Conservation (phyloP, 2,113 vertebrate species). For the Pedetes capensis region DNA sequence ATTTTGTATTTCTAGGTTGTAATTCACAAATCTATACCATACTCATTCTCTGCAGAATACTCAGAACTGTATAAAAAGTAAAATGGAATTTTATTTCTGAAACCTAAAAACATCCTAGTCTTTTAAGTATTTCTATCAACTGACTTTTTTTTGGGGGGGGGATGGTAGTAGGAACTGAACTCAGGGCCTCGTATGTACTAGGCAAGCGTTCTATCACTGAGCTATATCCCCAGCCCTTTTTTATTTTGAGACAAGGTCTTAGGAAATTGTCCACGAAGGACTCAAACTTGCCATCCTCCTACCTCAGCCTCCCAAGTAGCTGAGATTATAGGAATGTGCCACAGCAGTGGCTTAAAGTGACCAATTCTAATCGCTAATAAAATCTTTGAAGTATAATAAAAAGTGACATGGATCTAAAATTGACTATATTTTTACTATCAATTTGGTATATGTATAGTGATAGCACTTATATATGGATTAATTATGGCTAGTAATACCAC, state of each 20-base stretch:
- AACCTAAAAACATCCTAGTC: not conserved
- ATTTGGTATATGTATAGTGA: not conserved
- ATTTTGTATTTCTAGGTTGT: not conserved
- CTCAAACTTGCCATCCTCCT: too few species aligned
- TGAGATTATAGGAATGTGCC: too few species aligned
- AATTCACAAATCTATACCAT: not conserved
- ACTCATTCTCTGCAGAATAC: not conserved
- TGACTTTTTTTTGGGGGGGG: too few species aligned
- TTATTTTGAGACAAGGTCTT: too few species aligned
- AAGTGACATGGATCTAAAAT: not conserved
- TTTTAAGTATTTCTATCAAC: conserved; percentile 35
- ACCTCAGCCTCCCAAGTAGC: too few species aligned
- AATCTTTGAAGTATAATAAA: not conserved
- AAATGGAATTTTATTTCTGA: conserved; percentile 27
- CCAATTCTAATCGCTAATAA: not conserved
- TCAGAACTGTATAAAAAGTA: not conserved
- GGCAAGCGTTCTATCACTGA: too few species aligned
- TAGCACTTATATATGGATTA: not conserved
- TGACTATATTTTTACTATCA: not conserved
- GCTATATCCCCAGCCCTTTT: too few species aligned
- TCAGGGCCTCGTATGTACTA: too few species aligned
- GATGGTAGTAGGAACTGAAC: too few species aligned
- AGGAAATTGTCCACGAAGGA: too few species aligned
- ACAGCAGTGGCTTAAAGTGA: too few species aligned
- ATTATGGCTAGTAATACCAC: not conserved